phyloP scores from a whole-genome alignment of 2,113 vertebrate species.

The Semnornis frantzii region DNA sequence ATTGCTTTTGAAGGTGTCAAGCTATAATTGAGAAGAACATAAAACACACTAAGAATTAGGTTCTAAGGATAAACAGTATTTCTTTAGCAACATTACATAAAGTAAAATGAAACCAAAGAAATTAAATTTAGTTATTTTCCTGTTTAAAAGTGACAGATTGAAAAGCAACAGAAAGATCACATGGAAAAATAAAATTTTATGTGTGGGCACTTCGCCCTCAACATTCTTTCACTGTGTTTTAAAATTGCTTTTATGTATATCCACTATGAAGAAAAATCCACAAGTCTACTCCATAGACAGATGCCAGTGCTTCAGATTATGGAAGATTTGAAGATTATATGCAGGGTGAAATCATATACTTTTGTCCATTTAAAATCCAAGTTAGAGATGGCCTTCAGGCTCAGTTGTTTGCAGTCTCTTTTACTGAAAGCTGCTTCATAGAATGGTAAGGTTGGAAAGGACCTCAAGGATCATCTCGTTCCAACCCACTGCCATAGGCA shows the following conservation, averaged over 20 bases:
- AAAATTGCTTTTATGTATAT: neutral
- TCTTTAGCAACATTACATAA: neutral
- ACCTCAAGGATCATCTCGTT: too few species aligned
- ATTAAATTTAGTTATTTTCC: neutral
- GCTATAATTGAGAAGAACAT: constrained; percentile 76
- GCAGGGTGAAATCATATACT: neutral
- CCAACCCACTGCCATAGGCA: too few species aligned
- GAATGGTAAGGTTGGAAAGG: too few species aligned
- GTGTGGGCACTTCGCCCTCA: neutral
- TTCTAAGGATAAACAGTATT: neutral
- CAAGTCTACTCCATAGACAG: neutral
- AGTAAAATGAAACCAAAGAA: neutral
- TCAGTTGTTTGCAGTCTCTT: neutral
- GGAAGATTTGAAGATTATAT: neutral
- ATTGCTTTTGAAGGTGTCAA: constrained; percentile 81
- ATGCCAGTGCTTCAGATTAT: neutral
- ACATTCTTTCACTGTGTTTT: neutral
- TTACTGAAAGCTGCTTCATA: neutral
- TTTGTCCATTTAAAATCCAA: neutral
- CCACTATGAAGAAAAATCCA: neutral
- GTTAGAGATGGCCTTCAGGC: neutral
- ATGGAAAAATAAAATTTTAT: neutral
- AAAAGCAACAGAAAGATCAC: neutral
- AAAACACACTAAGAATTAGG: neutral
- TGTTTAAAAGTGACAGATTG: neutral